Evolutionary conservation across 92 coral and sea anemone species (phyloP), one percentile per base, ranked within the genome.

Genomic region (Palythoa caribaeorum): DNA sequence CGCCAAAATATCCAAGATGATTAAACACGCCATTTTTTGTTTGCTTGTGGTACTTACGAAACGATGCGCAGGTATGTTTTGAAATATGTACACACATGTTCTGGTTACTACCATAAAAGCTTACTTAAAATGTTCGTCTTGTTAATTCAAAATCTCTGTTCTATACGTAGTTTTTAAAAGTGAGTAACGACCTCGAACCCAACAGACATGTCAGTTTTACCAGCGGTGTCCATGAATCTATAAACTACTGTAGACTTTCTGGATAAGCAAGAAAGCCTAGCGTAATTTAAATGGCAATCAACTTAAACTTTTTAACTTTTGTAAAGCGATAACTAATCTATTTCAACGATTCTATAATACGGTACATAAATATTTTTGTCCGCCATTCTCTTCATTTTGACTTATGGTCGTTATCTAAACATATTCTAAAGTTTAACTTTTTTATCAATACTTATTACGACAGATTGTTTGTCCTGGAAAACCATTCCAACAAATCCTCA

Each of bases 381-480:
- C 50, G 7, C 50, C 5, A 44, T 44, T 44, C 7, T 5, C 50
- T 44, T 44, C 50, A 4, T 44, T 44, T 44, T 44, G 50, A 44
- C 4, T 16, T 63, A 17, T 4, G n/a, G 4, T 19, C 10, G 16
- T 59, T 59, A 20, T 15, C 20, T 9, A 63, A 19, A 6, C 12
- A 55, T 11, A 2, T 19, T 19, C 17, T 1, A 6, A 59, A 63
- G 20, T n/a, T 63, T 63, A 63, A 55, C 20, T 63, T 63, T 21
- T 3, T 17, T 55, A 15, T 17, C 20, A 63, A 17, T 17, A 6
- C 9, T 63, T 76, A 15, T 50, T 8, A 14, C 47, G 1, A 15
- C 62, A 90, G 93, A 87, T 20, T 85, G 84, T 53, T 80, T 90
- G 71, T 80, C 93, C 48, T 90, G 93, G 93, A 90, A 87, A 66